Evolutionary conservation across 2,797 vertebrate genomes (phyloP).

Genomic region (Uromys caudimaculatus): DNA sequence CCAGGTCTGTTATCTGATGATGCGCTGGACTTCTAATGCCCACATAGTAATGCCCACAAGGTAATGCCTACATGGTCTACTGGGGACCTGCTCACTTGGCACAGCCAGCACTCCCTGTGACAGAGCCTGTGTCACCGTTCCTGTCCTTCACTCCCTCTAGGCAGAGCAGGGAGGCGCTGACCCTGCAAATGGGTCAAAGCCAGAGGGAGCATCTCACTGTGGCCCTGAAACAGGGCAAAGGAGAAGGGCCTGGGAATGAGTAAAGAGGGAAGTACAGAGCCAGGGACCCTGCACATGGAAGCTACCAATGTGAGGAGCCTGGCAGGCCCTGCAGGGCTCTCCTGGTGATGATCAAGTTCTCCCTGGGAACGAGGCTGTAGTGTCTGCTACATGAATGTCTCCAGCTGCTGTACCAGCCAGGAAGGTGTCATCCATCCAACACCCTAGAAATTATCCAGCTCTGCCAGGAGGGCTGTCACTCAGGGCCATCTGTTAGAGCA

Average conservation of each 20-base stretch:
- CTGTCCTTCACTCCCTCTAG: neutral
- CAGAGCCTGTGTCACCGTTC: neutral
- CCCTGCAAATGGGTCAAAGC: neutral
- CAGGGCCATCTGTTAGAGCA: accelerated
- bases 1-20: neutral
- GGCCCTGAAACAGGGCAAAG: neutral
- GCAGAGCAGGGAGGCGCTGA: neutral
- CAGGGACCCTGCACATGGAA: neutral
- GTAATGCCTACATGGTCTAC: neutral
- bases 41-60: accelerated
- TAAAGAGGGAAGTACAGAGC: neutral
- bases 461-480: neutral
- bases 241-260: neutral
- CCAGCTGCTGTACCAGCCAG: neutral
- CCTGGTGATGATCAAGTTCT: no score
- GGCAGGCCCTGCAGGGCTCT: neutral
- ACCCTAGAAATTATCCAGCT: neutral
- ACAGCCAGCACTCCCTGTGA: neutral
- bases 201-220: neutral
- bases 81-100: neutral
- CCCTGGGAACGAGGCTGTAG: neutral
- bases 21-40: neutral
- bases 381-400: neutral
- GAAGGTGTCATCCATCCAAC: neutral
- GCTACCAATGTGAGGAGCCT: accelerated